Percentiles rank a stretch among this genome's conserved stretches.
phyloP scores from a whole-genome alignment of 2,888 invertebrate genomes.

The Drosophila falleni region DNA sequence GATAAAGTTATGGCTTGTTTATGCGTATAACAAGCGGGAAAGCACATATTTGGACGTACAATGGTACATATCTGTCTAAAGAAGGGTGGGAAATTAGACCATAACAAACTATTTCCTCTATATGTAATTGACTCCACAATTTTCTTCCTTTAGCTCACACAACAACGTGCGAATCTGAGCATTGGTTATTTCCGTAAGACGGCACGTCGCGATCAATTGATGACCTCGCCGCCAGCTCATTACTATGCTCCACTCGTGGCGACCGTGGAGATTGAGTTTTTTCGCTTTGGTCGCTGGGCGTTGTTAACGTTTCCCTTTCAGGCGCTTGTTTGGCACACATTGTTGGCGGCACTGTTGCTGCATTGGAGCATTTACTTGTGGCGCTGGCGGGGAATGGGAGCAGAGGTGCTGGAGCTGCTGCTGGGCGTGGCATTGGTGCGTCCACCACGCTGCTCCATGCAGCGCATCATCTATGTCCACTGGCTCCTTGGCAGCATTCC shows the following conservation, averaged over 20 bases:
- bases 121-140: too few relatives aligned
- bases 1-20: too few relatives aligned
- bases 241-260: conserved; percentile 66
- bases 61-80: too few relatives aligned
- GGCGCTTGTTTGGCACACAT: conserved; percentile 47
- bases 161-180: conserved; percentile 55
- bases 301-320: conserved; percentile 63
- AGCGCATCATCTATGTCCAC: conserved; percentile 57
- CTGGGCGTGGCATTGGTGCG: conserved; percentile 41
- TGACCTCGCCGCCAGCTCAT: conserved; percentile 64
- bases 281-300: conserved; percentile 48
- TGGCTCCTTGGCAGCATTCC: conserved; percentile 65
- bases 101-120: too few relatives aligned
- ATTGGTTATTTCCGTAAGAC: conserved; percentile 71
- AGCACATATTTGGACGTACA: too few relatives aligned
- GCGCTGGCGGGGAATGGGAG: conserved; percentile 30
- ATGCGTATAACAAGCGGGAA: too few relatives aligned
- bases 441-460: conserved; percentile 53
- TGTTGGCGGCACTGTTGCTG: conserved; percentile 41
- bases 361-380: conserved; percentile 46
- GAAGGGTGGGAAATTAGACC: too few relatives aligned
- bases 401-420: conserved; percentile 57
- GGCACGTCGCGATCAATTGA: conserved; percentile 32
- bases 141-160: conserved; percentile 33
- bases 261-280: conserved; percentile 44